Evolutionary conservation across 2,113 vertebrate species (phyloP).

Genomic region (Tragelaphus buxtoni): DNA sequence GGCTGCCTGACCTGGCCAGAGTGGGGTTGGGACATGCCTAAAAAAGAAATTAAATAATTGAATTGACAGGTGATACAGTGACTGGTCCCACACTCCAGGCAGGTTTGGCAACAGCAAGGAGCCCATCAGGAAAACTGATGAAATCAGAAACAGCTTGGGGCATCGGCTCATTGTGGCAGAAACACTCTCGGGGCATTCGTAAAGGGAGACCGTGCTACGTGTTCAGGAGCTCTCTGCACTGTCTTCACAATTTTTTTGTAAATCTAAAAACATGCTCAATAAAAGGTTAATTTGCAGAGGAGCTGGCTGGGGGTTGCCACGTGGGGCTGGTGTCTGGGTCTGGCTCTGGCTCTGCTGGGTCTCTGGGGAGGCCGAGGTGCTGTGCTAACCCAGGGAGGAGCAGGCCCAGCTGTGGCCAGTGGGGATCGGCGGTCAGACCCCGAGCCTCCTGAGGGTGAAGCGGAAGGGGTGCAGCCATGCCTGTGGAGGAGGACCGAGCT

Average conservation of each 20-base stretch:
- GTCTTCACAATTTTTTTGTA: neutral
- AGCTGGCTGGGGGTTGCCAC: neutral
- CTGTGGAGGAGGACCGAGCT: neutral
- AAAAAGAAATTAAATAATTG: neutral
- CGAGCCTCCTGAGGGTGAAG: neutral
- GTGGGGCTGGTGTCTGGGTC: neutral
- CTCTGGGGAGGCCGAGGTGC: neutral
- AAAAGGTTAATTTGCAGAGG: neutral
- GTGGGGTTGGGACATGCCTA: neutral
- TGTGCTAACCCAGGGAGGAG: neutral
- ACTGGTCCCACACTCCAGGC: neutral
- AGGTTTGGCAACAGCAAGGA: neutral
- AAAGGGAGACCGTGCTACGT: accelerated
- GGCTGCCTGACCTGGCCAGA: neutral
- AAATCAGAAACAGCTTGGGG: neutral
- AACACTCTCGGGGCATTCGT: accelerated
- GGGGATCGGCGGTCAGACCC: neutral
- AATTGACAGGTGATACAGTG: neutral
- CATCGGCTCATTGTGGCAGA: neutral
- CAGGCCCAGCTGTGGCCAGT: neutral
- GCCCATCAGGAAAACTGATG: neutral
- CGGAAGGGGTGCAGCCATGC: neutral
- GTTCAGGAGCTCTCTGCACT: too few species aligned
- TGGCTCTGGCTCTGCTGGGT: neutral
- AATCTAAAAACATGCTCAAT: neutral